Evolutionary conservation across 2,797 vertebrate species (phyloP).

Genomic region (Sylvia borin): DNA sequence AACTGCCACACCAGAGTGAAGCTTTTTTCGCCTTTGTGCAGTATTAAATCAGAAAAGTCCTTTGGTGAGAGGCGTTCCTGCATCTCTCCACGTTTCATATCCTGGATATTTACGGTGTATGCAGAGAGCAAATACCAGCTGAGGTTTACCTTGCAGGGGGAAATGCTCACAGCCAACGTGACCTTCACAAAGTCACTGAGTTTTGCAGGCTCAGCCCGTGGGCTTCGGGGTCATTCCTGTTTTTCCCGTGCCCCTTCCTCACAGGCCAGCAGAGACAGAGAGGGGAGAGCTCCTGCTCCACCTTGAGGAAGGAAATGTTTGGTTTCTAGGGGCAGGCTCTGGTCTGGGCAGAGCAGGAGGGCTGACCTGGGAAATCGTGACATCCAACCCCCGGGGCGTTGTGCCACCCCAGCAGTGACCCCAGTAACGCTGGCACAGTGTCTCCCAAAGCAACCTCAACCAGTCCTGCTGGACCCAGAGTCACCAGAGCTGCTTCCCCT

Average conservation of each 20-base stretch:
- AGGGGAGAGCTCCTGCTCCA: conserved; percentile 11
- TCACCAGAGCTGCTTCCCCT: not conserved
- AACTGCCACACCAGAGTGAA: not conserved
- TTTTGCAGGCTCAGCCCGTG: not conserved
- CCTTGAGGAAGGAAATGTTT: not conserved
- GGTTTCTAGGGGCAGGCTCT: not conserved
- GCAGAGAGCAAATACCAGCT: not conserved
- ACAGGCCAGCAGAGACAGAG: not conserved
- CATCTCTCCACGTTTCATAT: not conserved
- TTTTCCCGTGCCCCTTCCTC: not conserved
- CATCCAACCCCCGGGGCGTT: not conserved
- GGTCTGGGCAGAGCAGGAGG: not conserved
- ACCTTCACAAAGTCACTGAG: not conserved
- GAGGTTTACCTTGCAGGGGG: not conserved
- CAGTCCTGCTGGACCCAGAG: accelerated
- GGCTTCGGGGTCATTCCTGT: not conserved
- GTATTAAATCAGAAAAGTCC: not conserved
- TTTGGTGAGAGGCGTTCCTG: not conserved
- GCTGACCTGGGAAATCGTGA: not conserved
- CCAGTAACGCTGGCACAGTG: not conserved
- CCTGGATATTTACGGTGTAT: not conserved
- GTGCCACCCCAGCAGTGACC: not conserved
- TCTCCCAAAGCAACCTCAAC: not conserved
- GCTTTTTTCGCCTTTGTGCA: not conserved
- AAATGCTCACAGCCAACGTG: not conserved